Base-by-base conservation (phyloP, 1,140 invertebrate species). In the Drosophila burlai region DNA sequence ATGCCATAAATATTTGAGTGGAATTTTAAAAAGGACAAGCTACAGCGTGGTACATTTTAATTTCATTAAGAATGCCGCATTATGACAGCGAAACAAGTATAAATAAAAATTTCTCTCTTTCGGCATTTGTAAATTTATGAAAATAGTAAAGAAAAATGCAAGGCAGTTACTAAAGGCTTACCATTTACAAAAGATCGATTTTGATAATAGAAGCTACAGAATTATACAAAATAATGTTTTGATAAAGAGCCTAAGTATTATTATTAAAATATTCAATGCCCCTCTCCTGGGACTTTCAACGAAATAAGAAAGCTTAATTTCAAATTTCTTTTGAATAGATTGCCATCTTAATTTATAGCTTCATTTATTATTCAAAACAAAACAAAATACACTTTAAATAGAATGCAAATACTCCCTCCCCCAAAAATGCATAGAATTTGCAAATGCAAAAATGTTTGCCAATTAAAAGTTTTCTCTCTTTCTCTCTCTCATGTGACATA, bases 1-100 rank as follows among this genome's bases (percentile, higher is more conserved):
- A 40, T 36, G 52, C 36, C 38, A 60, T 73, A 73, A 72, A 74
- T 74, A 61, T 61, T 73, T 74, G 21, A 43, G 36, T 26, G 16
- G 9, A 40, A 29, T 26, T 15, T 18, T 26, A 18, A n/a, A 72
- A 50, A 31, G 21, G 29, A 13, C 54, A 52, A 24, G 29, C 15
- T 26, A 15, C 13, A 47, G 21, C 13, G 8, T 29, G n/a, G 34
- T 10, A 13, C n/a, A 16, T 55, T 34, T 34, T 42, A 42, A 60
- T 60, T 50, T 24, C 38, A 72, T 72, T 69, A 43, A 4, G 26
- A 68, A 10, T 31, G n/a, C 13, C 60, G n/a, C 34, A 61, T 50
- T 43, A 16, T 16, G 45, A 18, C 36, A 16, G 21, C n/a, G 6
- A 50, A 42, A 15, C 10, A 16, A 16, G 3, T 61, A 26, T 2